Conservation (phyloP, 2,113 vertebrate species). For the Platichthys flesus region DNA sequence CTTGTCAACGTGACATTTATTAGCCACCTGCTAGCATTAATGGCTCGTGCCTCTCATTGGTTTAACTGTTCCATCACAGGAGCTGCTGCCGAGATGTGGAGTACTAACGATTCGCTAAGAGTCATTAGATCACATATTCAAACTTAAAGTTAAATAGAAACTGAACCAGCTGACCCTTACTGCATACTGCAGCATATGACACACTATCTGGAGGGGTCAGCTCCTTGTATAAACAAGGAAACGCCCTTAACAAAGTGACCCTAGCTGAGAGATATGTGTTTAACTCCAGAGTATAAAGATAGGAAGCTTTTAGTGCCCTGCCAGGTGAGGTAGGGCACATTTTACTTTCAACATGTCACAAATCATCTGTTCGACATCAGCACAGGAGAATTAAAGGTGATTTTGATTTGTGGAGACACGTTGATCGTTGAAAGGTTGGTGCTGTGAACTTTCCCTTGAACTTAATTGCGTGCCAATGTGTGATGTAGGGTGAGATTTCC, state of each 20-base stretch:
- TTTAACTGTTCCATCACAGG: neutral
- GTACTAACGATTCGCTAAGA: neutral
- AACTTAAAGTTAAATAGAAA: slow-evolving; percentile 47
- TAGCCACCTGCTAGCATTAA: neutral
- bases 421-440: neutral
- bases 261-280: too few species aligned
- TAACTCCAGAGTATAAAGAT: neutral
- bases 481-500: neutral
- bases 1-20: neutral
- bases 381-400: neutral
- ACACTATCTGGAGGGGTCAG: neutral
- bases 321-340: neutral
- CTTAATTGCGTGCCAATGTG: neutral
- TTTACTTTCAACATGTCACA: slow-evolving; percentile 6
- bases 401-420: neutral
- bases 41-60: neutral
- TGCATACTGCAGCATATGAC: slow-evolving; percentile 11
- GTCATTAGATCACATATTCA: neutral
- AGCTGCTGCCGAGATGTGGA: neutral
- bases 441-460: neutral
- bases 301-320: neutral
- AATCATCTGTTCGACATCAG: slow-evolving; percentile 18
- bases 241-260: neutral
- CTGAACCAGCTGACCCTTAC: slow-evolving; percentile 6
- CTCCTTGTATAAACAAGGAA: slow-evolving; percentile 18